Conservation (phyloP, 1,140 invertebrate species). For the Hylaeus anthracinus region DNA sequence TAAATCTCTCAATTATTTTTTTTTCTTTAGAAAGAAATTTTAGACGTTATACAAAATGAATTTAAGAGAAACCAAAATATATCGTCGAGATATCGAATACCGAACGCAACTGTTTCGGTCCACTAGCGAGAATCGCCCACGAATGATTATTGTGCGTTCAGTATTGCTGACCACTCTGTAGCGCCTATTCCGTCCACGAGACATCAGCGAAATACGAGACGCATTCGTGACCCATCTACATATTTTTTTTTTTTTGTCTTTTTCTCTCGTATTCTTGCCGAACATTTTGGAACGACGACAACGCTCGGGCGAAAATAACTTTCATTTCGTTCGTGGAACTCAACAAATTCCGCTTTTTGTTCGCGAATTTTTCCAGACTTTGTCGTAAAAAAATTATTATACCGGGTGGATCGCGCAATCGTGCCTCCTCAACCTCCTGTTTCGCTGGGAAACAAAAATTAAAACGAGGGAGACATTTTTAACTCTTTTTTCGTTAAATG, state of each 20-base stretch:
- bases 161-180: constrained; percentile 54
- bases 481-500: no score
- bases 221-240: not conserved
- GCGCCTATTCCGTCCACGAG: constrained; percentile 6
- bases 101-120: constrained; percentile 67
- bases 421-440: no score
- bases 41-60: no score
- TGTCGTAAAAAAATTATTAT: not conserved
- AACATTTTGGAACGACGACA: constrained; percentile 26
- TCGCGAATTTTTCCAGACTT: no score
- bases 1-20: no score
- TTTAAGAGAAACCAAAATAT: not conserved
- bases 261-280: constrained; percentile 19
- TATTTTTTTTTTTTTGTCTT: not conserved
- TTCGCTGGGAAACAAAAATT: no score
- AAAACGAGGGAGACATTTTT: not conserved
- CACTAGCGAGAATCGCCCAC: constrained; percentile 60
- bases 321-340: not conserved
- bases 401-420: no score
- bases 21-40: no score
- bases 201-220: constrained; percentile 18
- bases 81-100: constrained; percentile 30
- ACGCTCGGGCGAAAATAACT: not conserved
- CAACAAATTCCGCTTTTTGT: not conserved
- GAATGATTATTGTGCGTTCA: constrained; percentile 65